Conservation (phyloP, 2,888 invertebrate species). For the Stenchaetothrips biformis region DNA sequence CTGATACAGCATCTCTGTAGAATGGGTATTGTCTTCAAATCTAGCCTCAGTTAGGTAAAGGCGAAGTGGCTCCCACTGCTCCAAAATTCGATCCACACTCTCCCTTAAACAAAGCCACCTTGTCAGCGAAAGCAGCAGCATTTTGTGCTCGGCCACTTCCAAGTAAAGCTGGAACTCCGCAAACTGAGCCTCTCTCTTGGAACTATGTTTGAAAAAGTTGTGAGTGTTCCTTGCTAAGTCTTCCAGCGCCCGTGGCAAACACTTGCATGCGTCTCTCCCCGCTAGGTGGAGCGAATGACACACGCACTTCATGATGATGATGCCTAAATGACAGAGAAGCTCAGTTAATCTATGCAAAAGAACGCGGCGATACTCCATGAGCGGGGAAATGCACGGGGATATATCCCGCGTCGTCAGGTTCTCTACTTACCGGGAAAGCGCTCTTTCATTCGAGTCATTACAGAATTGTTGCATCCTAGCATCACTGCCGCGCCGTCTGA, state of each 20-base stretch:
- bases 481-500: background rate
- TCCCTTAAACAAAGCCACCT: conserved; percentile 27
- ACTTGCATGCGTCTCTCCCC: background rate
- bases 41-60: background rate
- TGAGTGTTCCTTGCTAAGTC: background rate
- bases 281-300: background rate
- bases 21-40: background rate
- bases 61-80: conserved; percentile 40
- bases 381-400: background rate
- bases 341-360: no score
- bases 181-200: background rate
- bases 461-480: background rate
- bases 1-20: background rate
- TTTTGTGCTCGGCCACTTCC: conserved; percentile 36
- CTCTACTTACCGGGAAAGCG: background rate
- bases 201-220: background rate
- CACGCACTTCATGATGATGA: background rate
- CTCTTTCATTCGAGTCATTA: background rate
- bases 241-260: background rate
- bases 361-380: background rate
- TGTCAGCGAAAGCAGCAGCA: conserved; percentile 38
- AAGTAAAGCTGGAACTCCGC: background rate
- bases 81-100: conserved; percentile 39
- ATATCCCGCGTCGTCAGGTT: no score
- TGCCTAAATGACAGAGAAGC: background rate